Percentiles rank a stretch among this genome's conserved stretches.
These are phyloP conservation scores for Sorex araneus DNA, from an alignment of 2,113 vertebrate genomes.

Conservation along the genomic window DNA sequence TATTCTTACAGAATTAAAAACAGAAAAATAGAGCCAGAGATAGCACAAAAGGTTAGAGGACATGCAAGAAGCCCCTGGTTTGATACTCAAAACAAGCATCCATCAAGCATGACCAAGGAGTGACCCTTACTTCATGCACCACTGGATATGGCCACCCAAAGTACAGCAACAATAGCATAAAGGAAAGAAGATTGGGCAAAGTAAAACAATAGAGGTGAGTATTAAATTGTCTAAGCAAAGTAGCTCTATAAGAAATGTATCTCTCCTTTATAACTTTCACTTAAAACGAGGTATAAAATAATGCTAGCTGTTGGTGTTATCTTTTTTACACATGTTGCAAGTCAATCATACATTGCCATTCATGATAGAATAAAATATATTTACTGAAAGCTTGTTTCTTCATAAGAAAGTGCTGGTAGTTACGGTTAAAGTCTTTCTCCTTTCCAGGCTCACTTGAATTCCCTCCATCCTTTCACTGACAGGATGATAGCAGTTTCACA, in stretches of 20 bases:
- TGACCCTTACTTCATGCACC: too few species aligned
- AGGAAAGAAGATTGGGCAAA: too few species aligned
- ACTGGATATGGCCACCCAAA: too few species aligned
- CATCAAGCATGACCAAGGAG: too few species aligned
- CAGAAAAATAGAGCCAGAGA: not conserved
- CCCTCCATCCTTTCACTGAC: conserved; percentile 15
- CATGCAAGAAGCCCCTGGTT: too few species aligned
- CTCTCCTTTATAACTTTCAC: not conserved
- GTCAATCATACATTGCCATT: not conserved
- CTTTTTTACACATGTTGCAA: not conserved
- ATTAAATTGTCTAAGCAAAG: not conserved
- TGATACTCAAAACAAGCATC: too few species aligned
- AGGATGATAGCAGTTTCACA: conserved; percentile 52
- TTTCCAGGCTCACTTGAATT: conserved; percentile 32
- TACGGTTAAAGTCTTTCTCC: conserved; percentile 27
- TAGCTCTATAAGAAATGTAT: not conserved
- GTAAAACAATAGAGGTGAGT: not conserved
- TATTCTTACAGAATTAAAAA: not conserved
- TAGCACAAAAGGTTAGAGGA: too few species aligned
- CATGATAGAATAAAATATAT: conserved; percentile 8
- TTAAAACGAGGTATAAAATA: not conserved
- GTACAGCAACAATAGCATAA: too few species aligned
- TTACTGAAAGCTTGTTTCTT: not conserved
- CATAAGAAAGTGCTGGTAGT: not conserved
- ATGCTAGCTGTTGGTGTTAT: not conserved